Base-by-base conservation (phyloP, 2,888 invertebrate genomes). In the Drosophila affinis region DNA sequence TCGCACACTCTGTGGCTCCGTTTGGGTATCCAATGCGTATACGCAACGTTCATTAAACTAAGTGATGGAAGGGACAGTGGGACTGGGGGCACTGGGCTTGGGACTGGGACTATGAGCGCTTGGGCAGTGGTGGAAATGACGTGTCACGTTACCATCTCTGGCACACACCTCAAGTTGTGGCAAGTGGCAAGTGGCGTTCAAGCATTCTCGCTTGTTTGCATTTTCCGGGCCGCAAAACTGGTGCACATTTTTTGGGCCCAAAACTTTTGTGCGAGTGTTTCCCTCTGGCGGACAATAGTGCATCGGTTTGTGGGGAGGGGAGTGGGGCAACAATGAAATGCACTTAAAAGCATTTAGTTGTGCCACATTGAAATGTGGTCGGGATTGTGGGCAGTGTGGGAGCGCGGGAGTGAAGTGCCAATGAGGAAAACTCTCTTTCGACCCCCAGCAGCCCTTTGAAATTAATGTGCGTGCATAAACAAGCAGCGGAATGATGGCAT, bases 341-440 rank as follows among this genome's bases (percentile, higher is more conserved):
- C 84, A 85, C 84, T 88, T 88, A 88, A 87, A 86, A 87, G 86
- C 87, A 85, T 88, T 88, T 86, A 83, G 88, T 80, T 85, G 80
- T 86, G 83, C 72, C 79, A 78, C 87, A 79, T 78, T 75, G 85
- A 77, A 81, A 84, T 83, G 87, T 62, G 85, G 82, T 75, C 57
- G 24, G 12, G 62, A 21, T n/a, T 6, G 9, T 10, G 9, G 7
- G 53, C 14, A 14, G 18, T 39, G 57, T 3, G 34, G 27, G 34
- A 47, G 34, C 5, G 57, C 0, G 34, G 27, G 39, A 47, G 34
- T 12, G 34, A 9, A 57, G 60, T 39, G 59, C 39, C n/a, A 47
- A 46, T 60, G 56, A 32, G 34, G 34, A 5, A 14, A 34, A 14
- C 14, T 34, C 34, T 12, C 14, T 5, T 34, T 34, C 34, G 34